Evolutionary conservation across 2,797 vertebrate species (phyloP), one percentile per base, ranked within the genome.

Genomic region (Hozukius guyotensis): DNA sequence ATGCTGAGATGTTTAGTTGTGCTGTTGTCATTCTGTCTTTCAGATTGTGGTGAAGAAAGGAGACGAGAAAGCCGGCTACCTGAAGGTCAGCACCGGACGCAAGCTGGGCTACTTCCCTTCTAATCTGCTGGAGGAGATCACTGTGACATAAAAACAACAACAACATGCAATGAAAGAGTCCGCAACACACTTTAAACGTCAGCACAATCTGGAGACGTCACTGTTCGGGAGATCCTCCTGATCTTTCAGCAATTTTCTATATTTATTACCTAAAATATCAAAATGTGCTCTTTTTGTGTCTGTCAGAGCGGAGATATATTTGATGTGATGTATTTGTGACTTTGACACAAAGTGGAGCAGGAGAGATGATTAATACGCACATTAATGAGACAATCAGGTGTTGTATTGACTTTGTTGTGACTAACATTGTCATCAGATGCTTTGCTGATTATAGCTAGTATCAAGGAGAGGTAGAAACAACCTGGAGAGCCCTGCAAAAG

Each of bases 41-140:
- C 80, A 95, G 94, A 95, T 94, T 31, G 88, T 96, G 78, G 95
- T 96, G 80, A 96, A 96, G 82, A 95, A 95, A 86, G 95, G 95
- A 38, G 98, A 99, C 4, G 95, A 96, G 77, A 96, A 95, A 89
- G 94, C 92, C 0, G 95, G 95, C 20, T 96, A 96, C 86, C 76
- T 96, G 75, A 99, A 99, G 89, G 98, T 99, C 91, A 98, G 97
- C 96, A 99, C 98, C 0, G 98, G 98, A 79, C 96, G 98, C 73
- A 99, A 99, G 92, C 96, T 98, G 88, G 98, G 98, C 84, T 97
- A 98, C 90, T 99, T 99, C 83, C 97, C 98, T 0, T 93, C 96
- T 25, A 95, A 99, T 92, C 97, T 99, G 83, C 95, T 99, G 76
- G 93, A 98, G 89, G 98, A 99, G 92, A 97, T 99, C 88, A 94